phyloP scores from a whole-genome alignment of 1,140 invertebrate species.

The Brachionus sp. region DNA sequence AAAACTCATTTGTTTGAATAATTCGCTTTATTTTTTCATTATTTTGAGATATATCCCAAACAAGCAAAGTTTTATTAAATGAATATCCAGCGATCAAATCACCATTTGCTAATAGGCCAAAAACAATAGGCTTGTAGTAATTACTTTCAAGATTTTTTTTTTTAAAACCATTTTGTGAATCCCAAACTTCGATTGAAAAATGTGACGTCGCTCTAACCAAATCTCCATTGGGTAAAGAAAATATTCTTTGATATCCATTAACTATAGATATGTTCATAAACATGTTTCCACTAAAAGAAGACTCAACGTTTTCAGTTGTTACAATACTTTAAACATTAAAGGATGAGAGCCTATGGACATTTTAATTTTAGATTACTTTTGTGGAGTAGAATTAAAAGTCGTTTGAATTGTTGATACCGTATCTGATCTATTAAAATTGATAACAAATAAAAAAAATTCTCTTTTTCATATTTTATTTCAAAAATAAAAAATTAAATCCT shows the following conservation, averaged over 20 bases:
- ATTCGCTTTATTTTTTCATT: not conserved
- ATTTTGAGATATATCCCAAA: not conserved
- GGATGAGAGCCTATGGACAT: not conserved
- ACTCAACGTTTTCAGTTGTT: not conserved
- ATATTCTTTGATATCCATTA: not conserved
- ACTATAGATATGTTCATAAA: not conserved
- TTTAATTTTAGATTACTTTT: not conserved
- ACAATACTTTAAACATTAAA: not conserved
- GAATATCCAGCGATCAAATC: not conserved
- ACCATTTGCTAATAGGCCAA: not conserved
- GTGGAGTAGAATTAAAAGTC: not conserved
- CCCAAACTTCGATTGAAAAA: not conserved
- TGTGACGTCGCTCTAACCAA: not conserved
- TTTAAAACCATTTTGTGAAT: not conserved
- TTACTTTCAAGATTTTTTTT: not conserved
- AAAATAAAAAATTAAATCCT: not conserved
- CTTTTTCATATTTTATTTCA: not conserved
- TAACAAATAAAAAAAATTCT: not conserved
- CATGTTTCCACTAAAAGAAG: not conserved
- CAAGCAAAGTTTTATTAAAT: not conserved
- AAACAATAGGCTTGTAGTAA: not conserved
- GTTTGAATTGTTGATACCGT: not conserved
- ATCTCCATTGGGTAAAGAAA: not conserved
- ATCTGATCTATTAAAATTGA: not conserved
- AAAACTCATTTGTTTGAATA: not conserved